These are phyloP conservation scores for Bradypodion pumilum DNA, from an alignment of 2,797 vertebrate species.

Conservation along the genomic window DNA sequence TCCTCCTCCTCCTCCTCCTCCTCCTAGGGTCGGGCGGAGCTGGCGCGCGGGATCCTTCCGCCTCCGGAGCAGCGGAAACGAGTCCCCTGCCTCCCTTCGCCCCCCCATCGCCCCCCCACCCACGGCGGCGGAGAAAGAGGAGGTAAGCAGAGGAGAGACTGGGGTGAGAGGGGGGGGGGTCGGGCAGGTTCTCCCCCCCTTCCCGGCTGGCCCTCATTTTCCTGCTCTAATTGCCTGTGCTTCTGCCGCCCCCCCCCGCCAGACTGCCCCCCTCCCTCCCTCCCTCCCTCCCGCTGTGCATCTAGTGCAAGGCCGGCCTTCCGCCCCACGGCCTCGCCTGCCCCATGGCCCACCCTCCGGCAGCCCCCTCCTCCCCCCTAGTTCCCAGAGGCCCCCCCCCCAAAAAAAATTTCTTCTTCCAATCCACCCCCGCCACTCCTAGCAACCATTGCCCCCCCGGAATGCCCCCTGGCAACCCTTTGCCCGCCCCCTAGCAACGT, in stretches of 20 bases:
- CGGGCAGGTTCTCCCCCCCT: neutral
- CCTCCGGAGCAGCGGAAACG: constrained; percentile 5
- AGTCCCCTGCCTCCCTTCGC: neutral
- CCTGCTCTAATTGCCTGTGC: neutral
- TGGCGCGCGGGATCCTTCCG: neutral
- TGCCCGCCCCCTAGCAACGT: neutral
- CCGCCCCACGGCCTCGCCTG: too few species aligned
- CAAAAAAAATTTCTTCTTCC: too few species aligned
- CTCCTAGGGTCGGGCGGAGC: too few species aligned
- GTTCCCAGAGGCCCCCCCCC: too few species aligned
- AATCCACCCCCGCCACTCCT: too few species aligned
- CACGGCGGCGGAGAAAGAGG: neutral
- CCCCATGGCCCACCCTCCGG: too few species aligned
- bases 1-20: too few species aligned
- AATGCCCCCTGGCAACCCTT: neutral
- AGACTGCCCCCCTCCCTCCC: neutral
- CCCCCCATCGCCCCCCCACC: neutral
- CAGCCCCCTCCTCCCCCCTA: too few species aligned
- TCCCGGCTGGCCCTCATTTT: too few species aligned
- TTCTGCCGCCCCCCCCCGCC: neutral
- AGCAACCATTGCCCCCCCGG: neutral
- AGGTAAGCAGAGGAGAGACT: neutral
- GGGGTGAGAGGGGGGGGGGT: neutral
- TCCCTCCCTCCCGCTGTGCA: neutral
- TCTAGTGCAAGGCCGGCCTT: too few species aligned